Conservation (phyloP, 2,113 vertebrate species). For the Phaethon lepturus region DNA sequence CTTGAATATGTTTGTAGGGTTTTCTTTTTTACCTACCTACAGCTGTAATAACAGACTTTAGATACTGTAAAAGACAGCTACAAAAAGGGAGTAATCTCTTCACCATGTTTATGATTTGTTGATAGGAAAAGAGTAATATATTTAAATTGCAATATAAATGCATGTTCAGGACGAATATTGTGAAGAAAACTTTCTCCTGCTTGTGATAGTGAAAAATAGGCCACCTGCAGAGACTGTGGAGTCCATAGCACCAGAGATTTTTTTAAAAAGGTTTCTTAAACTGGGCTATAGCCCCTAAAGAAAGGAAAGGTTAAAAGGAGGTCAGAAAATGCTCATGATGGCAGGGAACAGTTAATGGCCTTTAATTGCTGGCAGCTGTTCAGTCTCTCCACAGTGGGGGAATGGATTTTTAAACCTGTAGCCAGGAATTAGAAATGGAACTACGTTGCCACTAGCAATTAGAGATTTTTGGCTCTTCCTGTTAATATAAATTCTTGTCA, state of each 20-base stretch:
- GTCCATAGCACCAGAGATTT: accelerated
- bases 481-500: neutral
- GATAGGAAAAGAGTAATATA: neutral
- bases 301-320: neutral
- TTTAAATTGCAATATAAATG: neutral
- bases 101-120: neutral
- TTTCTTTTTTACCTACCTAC: neutral
- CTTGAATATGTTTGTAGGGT: neutral
- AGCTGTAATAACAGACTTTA: neutral
- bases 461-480: neutral
- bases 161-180: neutral
- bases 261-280: neutral
- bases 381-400: neutral
- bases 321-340: neutral
- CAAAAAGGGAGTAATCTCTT: neutral
- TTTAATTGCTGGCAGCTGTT: neutral
- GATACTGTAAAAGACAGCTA: neutral
- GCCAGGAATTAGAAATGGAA: neutral
- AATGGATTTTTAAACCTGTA: neutral
- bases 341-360: neutral
- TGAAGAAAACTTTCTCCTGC: neutral
- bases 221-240: neutral
- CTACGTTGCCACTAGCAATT: neutral
- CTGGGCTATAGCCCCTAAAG: neutral
- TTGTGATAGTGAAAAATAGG: neutral